Percentiles rank a stretch among this genome's conserved stretches.
Evolutionary conservation across 2,888 invertebrate genomes (phyloP).

Genomic region (Escarpia spicata): DNA sequence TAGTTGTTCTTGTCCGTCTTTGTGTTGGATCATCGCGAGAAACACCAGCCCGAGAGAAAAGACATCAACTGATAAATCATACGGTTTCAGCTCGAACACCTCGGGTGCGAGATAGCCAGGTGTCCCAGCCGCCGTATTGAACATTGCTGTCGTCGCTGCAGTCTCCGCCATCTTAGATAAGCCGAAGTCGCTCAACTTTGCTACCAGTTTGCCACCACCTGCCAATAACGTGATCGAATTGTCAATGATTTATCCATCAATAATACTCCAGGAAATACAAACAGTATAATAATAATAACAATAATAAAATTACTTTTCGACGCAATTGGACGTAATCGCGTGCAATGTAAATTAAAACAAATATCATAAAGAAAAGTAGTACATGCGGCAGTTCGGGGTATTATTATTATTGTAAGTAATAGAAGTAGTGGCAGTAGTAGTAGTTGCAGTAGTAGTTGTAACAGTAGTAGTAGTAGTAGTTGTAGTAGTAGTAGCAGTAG

Average conservation of each 20-base stretch:
- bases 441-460: conserved; percentile 13
- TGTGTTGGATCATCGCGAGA: conserved; percentile 14
- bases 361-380: neutral
- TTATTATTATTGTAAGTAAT: conserved; percentile 19
- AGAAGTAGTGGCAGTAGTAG: conserved; percentile 6
- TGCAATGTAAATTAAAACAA: no score
- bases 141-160: neutral
- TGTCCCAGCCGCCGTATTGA: conserved; percentile 19
- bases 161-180: conserved; percentile 7
- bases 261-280: no score
- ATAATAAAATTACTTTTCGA: no score
- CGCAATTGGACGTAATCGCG: no score
- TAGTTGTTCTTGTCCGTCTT: neutral
- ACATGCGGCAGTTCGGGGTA: conserved; percentile 17
- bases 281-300: no score
- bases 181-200: conserved; percentile 21
- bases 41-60: conserved; percentile 20
- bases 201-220: neutral
- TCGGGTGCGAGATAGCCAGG: conserved; percentile 22
- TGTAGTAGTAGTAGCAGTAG: neutral
- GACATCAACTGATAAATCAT: conserved; percentile 13
- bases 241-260: neutral
- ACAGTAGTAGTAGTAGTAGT: neutral
- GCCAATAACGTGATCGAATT: neutral
- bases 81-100: neutral